Evolutionary conservation across 2,888 invertebrate species (phyloP), one percentile per base, ranked within the genome.

Genomic region (Priocnemis perturbator): DNA sequence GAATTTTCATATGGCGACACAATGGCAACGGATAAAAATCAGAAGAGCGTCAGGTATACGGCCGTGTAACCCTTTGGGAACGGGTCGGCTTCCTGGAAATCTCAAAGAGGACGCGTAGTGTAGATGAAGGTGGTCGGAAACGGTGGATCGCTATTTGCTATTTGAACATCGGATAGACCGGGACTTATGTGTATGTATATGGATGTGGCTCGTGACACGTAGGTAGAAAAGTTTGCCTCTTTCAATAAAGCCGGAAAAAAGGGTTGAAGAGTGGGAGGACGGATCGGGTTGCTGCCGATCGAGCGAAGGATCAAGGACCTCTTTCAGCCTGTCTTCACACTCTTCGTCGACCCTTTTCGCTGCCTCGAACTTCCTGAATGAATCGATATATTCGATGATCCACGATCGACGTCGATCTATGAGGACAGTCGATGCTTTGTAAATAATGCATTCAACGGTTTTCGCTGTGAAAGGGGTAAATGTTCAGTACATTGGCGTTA

Each of bases 121-220:
- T 47, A 56, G n/a, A 19, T 44, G 9, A 45, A 37, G 60, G 56
- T 52, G 48, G 48, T 26, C 44, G 60, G 30, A 69, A 60, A 60
- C 69, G 60, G 50, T 14, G 26, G 52, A 66, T 79, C 65, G 76
- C 67, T 78, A 68, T 81, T 81, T 79, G 78, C 78, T 72, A 37
- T 37, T 37, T 37, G 37, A 37, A 37, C 37, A 37, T 37, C 37
- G 71, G 77, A 77, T 71, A 71, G 73, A 67, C 76, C 37, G 4
- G 14, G 37, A 69, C 75, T 75, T 77, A 69, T 63, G 45, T 60
- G 55, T 45, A 20, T 23, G 21, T 14, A 7, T 7, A 37, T 44
- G n/a, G 52, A 53, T 60, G 53, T 53, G 11, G 62, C 61, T 61
- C 65, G 62, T 57, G 50, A 56, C 44, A 64, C 56, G 37, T 37